Evolutionary conservation across 2,888 invertebrate genomes (phyloP).

Genomic region (Ormyrus pomaceus): DNA sequence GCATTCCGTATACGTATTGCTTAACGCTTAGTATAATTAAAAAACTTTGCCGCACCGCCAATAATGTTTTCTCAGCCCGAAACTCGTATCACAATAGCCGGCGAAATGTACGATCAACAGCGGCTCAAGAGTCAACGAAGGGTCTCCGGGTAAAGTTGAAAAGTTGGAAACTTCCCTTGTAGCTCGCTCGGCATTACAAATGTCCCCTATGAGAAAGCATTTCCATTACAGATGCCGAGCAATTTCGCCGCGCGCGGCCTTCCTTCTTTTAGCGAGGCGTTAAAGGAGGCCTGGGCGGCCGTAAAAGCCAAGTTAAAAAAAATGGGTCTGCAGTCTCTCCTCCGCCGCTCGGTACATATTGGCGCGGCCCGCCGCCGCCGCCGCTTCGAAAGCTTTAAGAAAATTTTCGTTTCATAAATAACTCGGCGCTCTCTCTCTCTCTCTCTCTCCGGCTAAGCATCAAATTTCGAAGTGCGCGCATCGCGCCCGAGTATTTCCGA

Average conservation of each 20-base stretch:
- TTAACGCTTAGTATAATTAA: no score
- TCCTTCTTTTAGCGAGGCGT: slow-evolving; percentile 29
- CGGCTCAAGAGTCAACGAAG: no score
- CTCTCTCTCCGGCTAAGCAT: slow-evolving; percentile 26
- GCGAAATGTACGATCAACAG: no score
- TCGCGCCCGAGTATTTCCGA: slow-evolving; percentile 38
- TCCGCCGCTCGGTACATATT: no score
- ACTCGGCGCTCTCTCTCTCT: slow-evolving; percentile 6
- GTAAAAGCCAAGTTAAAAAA: slow-evolving; percentile 27
- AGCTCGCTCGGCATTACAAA: background rate
- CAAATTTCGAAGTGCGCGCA: slow-evolving; percentile 48
- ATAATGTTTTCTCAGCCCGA: no score
- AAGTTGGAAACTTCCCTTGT: no score
- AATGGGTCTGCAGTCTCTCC: no score
- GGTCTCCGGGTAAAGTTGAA: no score
- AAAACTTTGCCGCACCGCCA: no score
- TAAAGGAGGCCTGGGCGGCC: slow-evolving; percentile 8
- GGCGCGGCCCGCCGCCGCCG: no score
- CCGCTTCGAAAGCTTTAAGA: slow-evolving; percentile 3
- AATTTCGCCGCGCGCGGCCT: slow-evolving; percentile 25
- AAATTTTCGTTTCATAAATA: slow-evolving; percentile 52
- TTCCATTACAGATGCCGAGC: slow-evolving; percentile 10
- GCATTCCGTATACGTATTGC: no score
- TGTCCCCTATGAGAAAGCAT: slow-evolving; percentile 12
- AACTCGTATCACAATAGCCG: no score